Conservation (phyloP, 2,797 vertebrate species). For the Danio kyathit region DNA sequence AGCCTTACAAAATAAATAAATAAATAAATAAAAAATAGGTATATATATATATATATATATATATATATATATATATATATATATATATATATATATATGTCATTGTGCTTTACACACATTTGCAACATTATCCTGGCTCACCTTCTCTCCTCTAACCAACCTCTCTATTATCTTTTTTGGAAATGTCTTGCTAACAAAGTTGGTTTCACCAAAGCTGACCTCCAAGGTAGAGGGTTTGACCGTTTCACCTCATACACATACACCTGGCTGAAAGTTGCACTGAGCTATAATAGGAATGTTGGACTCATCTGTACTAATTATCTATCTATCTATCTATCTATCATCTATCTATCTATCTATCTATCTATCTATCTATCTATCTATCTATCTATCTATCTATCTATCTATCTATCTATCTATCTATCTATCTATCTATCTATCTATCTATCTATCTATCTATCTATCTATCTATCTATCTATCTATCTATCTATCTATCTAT, state of each 20-base stretch:
- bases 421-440: too few species aligned
- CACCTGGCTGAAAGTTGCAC: slow-evolving; percentile 79
- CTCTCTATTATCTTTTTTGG: slow-evolving; percentile 69
- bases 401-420: too few species aligned
- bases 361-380: too few species aligned
- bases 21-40: too few species aligned
- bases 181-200: slow-evolving; percentile 93
- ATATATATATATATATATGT: too few species aligned
- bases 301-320: too few species aligned
- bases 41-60: too few species aligned
- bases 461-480: background rate
- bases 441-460: background rate
- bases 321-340: too few species aligned
- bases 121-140: background rate
- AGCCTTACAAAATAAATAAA: too few species aligned
- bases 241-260: slow-evolving; percentile 63
- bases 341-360: too few species aligned
- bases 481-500: background rate
- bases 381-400: too few species aligned
- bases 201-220: slow-evolving; percentile 98
- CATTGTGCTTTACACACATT: background rate
- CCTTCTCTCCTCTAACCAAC: slow-evolving; percentile 83
- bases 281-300: background rate
- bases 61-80: too few species aligned
- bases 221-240: slow-evolving; percentile 94